Evolutionary conservation across 2,888 invertebrate species (phyloP).

Genomic region (Theodoxus fluviatilis): DNA sequence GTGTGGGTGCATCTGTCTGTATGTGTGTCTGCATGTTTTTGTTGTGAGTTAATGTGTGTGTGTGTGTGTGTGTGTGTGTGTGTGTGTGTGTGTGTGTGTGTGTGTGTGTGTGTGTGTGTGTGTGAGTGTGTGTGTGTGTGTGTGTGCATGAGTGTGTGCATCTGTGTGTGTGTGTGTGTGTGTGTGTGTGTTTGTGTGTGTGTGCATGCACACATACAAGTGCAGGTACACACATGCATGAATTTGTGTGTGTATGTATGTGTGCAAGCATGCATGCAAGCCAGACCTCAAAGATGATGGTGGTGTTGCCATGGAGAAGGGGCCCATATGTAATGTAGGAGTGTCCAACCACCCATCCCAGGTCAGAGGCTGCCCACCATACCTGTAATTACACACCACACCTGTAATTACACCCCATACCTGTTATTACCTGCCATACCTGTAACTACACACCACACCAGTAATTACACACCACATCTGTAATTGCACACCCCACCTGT

Average conservation of each 20-base stretch:
- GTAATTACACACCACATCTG: no score
- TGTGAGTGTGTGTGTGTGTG: background rate
- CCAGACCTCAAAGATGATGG: constrained; percentile 63
- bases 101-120: background rate
- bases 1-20: background rate
- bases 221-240: background rate
- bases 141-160: background rate
- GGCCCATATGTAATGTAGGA: constrained; percentile 95
- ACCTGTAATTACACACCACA: constrained; percentile 74
- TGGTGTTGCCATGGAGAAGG: constrained; percentile 79
- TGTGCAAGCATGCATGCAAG: background rate
- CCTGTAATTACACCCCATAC: constrained; percentile 74
- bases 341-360: constrained; percentile 82
- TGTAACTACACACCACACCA: no score
- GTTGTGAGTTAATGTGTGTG: constrained; percentile 1
- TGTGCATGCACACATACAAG: background rate
- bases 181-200: background rate
- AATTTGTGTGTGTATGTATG: background rate
- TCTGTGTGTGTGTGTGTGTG: background rate
- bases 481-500: no score
- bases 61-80: constrained; percentile 2
- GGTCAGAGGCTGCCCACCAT: constrained; percentile 87
- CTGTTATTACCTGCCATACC: no score
- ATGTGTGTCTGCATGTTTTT: constrained; percentile 1
- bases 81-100: background rate